Percentiles rank a stretch among this genome's conserved stretches.
These are phyloP conservation scores for Acrobasis repandana DNA, from an alignment of 2,888 invertebrate species.

Conservation along the genomic window DNA sequence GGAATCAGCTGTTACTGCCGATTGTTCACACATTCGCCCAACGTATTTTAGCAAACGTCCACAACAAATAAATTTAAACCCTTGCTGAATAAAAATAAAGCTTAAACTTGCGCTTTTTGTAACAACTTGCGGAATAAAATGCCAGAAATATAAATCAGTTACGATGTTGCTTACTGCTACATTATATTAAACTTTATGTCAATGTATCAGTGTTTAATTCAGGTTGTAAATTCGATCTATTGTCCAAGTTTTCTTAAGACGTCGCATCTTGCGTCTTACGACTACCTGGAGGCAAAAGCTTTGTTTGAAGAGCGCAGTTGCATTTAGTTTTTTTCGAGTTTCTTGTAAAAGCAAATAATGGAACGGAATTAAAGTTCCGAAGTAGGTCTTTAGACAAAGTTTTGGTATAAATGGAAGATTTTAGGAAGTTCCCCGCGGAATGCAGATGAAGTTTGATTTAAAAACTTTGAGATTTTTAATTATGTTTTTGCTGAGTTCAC, in stretches of 20 bases:
- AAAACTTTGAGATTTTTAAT: not conserved
- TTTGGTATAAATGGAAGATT: constrained; percentile 6
- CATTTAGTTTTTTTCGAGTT: constrained; percentile 44
- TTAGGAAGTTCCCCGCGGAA: constrained; percentile 13
- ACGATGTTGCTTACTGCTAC: not conserved
- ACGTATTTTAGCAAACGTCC: constrained; percentile 45
- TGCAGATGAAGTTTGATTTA: not conserved
- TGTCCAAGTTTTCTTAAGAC: constrained; percentile 66
- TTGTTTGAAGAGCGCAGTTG: constrained; percentile 44
- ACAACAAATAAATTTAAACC: constrained; percentile 34
- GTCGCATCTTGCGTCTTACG: constrained; percentile 76
- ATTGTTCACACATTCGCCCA: constrained; percentile 51
- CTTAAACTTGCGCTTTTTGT: constrained; percentile 21
- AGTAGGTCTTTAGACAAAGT: constrained; percentile 15
- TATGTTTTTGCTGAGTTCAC: too few relatives aligned
- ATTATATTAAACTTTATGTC: constrained; percentile 22
- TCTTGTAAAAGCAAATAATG: constrained; percentile 33
- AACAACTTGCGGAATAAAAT: not conserved
- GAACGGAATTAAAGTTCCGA: constrained; percentile 22
- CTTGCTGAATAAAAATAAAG: constrained; percentile 29
- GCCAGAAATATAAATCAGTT: constrained; percentile 16
- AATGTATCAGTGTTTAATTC: constrained; percentile 25
- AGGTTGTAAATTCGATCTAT: constrained; percentile 34
- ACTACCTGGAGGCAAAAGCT: constrained; percentile 62
- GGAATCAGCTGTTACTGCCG: constrained; percentile 68